phyloP scores from a whole-genome alignment of 1,140 invertebrate species.

The Chironomus tepperi region DNA sequence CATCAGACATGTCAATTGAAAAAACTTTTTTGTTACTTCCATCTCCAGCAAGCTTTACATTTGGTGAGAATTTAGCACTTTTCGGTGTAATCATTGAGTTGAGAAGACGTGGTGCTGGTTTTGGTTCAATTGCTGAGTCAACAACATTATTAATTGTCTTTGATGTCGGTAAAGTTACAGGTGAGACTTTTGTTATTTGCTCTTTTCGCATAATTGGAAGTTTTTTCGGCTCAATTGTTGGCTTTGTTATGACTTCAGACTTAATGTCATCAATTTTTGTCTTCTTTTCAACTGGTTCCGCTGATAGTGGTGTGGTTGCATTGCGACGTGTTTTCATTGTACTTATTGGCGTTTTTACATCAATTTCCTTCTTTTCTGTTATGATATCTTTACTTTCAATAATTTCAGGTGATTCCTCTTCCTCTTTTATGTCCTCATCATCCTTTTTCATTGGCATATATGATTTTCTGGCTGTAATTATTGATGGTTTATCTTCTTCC shows the following conservation, averaged over 20 bases:
- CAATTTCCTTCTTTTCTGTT: background rate
- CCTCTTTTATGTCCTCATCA: background rate
- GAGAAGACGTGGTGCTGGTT: background rate
- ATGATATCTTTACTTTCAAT: background rate
- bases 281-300: background rate
- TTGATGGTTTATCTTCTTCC: background rate
- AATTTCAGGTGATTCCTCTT: background rate
- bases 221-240: background rate
- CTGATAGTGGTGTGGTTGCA: background rate
- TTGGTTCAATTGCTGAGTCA: background rate
- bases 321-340: constrained; percentile 12
- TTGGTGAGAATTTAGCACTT: background rate
- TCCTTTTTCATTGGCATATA: background rate
- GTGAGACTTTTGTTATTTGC: background rate
- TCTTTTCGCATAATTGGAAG: background rate
- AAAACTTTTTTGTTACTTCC: background rate
- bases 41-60: constrained; percentile 2
- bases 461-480: background rate
- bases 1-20: background rate
- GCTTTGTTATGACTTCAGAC: background rate
- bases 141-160: background rate
- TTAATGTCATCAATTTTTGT: background rate
- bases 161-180: background rate
- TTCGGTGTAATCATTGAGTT: constrained; percentile 16
- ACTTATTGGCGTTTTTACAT: background rate